Percentiles rank a stretch among this genome's conserved stretches.
These are phyloP conservation scores for Pseudorhiza aurosa DNA, from an alignment of 30 jellyfish, hydroid and myxozoan species.

Conservation along the genomic window DNA sequence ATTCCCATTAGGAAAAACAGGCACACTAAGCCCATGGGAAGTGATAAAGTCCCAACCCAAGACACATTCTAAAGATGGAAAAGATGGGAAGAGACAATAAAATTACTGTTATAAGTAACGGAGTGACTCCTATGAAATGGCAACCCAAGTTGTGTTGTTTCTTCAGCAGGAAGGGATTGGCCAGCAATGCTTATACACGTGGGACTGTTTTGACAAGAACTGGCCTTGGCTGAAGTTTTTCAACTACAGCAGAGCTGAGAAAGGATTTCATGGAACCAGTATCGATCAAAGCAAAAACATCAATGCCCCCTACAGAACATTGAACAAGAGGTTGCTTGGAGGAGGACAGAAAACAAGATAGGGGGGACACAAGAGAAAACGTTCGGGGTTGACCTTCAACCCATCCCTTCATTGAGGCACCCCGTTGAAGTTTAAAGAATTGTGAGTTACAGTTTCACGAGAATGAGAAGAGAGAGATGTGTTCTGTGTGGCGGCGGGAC, in stretches of 20 bases:
- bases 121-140: not conserved
- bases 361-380: not conserved
- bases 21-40: conserved; percentile 5
- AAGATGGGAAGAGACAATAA: not conserved
- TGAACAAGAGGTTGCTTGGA: not conserved
- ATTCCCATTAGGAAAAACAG: not conserved
- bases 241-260: conserved; percentile 7
- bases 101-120: not conserved
- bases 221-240: conserved; percentile 6
- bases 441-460: too few species aligned
- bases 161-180: conserved; percentile 1
- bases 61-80: conserved; percentile 9
- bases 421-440: conserved; percentile 68
- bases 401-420: conserved; percentile 56
- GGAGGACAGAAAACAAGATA: not conserved
- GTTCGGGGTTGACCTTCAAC: conserved; percentile 36
- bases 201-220: not conserved
- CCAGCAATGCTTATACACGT: conserved; percentile 31
- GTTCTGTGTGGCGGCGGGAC: not conserved
- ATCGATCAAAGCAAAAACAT: conserved; percentile 38
- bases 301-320: conserved; percentile 18
- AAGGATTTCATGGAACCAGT: conserved; percentile 67
- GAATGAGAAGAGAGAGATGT: not conserved
- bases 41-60: conserved; percentile 31
- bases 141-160: conserved; percentile 26